Percentiles rank a stretch among this genome's conserved stretches.
phyloP scores from a whole-genome alignment of 1,140 invertebrate species.

The Potamilus streckersoni region DNA sequence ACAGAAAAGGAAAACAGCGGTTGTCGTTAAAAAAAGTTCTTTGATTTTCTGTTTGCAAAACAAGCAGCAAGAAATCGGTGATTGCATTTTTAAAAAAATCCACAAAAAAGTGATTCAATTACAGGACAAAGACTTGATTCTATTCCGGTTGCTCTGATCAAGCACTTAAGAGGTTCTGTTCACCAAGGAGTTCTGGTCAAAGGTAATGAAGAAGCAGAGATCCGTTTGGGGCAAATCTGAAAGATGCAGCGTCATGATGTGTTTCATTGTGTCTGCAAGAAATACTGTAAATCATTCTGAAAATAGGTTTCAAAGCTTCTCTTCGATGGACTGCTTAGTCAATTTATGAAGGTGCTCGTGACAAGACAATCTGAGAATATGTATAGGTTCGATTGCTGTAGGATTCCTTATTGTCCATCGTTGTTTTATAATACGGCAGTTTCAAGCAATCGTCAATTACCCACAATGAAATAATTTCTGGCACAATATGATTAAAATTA shows the following conservation, averaged over 20 bases:
- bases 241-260: conserved; percentile 1
- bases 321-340: no score
- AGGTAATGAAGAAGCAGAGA: background rate
- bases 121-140: background rate
- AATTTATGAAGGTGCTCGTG: no score
- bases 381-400: no score
- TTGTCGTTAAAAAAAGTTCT: background rate
- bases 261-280: conserved; percentile 1
- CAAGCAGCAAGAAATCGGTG: background rate
- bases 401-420: no score
- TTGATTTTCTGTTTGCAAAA: conserved; percentile 5
- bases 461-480: no score
- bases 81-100: background rate
- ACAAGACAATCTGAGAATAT: no score
- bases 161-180: background rate
- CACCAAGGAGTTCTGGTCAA: background rate
- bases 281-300: no score
- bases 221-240: conserved; percentile 11
- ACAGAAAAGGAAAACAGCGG: background rate
- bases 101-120: background rate
- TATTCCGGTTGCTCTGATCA: background rate
- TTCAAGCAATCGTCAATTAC: no score
- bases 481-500: no score
- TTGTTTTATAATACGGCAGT: no score
- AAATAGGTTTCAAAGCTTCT: no score